Percentiles rank a stretch among this genome's conserved stretches.
These are phyloP conservation scores for Lampropteryx suffumata DNA, from an alignment of 2,888 invertebrate species.

Conservation along the genomic window DNA sequence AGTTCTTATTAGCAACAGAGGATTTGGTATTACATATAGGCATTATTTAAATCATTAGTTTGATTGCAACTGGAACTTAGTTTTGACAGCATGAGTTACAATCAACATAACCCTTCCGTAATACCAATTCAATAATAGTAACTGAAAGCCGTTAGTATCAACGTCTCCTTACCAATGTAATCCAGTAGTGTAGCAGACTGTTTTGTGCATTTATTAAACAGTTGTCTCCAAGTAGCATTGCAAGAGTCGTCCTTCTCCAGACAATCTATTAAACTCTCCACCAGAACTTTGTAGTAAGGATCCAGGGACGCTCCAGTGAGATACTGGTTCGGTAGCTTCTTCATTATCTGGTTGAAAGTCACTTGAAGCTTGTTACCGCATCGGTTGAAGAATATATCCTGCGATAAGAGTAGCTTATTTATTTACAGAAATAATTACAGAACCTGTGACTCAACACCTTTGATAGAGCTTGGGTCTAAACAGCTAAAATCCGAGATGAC, in stretches of 20 bases:
- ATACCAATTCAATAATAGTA: no score
- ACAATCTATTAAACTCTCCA: slow-evolving; percentile 84
- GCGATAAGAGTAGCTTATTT: slow-evolving; percentile 29
- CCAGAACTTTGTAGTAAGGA: slow-evolving; percentile 79
- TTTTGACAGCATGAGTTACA: no score
- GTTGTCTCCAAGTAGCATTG: slow-evolving; percentile 86
- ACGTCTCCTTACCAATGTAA: slow-evolving; percentile 40
- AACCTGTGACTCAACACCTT: no score
- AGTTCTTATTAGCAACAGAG: no score
- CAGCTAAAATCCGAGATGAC: no score
- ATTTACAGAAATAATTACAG: no score
- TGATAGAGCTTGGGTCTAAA: no score
- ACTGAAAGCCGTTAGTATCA: no score
- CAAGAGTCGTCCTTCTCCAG: slow-evolving; percentile 84
- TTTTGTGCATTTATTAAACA: slow-evolving; percentile 85
- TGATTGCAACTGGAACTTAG: no score
- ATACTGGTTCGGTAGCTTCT: slow-evolving; percentile 82
- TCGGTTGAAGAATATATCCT: slow-evolving; percentile 75
- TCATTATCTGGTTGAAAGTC: slow-evolving; percentile 85
- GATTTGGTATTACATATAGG: no score
- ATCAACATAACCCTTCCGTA: no score
- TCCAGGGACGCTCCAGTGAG: slow-evolving; percentile 70
- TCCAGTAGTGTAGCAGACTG: slow-evolving; percentile 86
- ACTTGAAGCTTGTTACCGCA: slow-evolving; percentile 76
- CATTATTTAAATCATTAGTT: no score